Base-by-base conservation (phyloP, 92 coral and sea anemone genomes). In the Desmophyllum pertusum region DNA sequence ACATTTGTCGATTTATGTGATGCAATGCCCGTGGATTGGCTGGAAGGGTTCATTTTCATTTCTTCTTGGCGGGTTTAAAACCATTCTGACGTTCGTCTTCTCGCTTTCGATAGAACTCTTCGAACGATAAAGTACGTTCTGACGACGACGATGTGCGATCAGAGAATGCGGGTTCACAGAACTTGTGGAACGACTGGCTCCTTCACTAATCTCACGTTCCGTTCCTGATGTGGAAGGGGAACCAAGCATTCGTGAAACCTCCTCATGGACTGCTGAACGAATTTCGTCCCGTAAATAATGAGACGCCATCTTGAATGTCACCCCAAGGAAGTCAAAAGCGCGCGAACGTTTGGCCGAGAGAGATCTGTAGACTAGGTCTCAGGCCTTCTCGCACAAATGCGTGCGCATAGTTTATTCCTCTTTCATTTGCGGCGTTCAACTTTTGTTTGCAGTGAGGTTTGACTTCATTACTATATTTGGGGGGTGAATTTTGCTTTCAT, bases 31-130 rank as follows among this genome's bases (percentile, higher is more conserved):
- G 4, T 78, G 73, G 83, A 78, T 19, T 77, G 71, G 81, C 59
- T 38, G 10, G 71, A 30, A n/a, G 61, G 64, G 65, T 25, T 66
- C 38, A 37, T 15, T 71, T 25, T 83, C 82, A 46, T 36, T 70
- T 90, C 76, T 81, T 86, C 69, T 41, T 77, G 57, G 74, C 63
- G 19, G 91, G 88, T 33, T 83, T 77, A 69, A 83, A 90, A 79
- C 86, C 88, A 19, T 17, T 19, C 70, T 75, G 90, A 41, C 93
- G 63, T 3, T 68, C 84, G 2, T 64, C 84, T 50, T 92, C 87
- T 10, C 87, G 87, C 55, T 69, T 63, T 52, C 59, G 61, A 80
- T 92, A 92, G 35, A 89, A 89, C 29, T 89, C 89, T 53, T 85
- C 89, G 63, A 92, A 92, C 25, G 83, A 53, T 46, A 76, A 76